phyloP scores from a whole-genome alignment of 2,113 vertebrate species.

The Cryptomyrus ogoouensis region DNA sequence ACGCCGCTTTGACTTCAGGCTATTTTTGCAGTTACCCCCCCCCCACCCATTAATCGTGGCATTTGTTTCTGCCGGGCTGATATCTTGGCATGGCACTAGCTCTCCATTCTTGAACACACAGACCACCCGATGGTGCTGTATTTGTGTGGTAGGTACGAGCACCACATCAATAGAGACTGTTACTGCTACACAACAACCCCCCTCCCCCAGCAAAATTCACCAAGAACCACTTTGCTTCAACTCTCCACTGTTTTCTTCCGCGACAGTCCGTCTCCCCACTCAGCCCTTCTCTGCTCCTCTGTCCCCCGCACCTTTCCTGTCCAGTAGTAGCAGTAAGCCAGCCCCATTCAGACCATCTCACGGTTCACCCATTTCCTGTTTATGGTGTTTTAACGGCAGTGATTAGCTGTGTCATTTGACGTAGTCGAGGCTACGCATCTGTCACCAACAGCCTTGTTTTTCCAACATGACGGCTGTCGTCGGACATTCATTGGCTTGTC shows the following conservation, averaged over 20 bases:
- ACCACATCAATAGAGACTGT: neutral
- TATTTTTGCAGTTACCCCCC: too few relatives aligned
- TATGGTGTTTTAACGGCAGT: neutral
- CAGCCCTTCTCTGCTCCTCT: too few relatives aligned
- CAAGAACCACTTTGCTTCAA: too few relatives aligned
- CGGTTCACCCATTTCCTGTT: neutral
- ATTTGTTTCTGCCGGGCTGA: neutral
- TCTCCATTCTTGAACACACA: neutral
- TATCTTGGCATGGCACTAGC: neutral
- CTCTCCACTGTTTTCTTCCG: too few relatives aligned
- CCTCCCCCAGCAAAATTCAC: too few relatives aligned
- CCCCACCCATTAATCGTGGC: neutral
- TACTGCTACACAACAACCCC: neutral
- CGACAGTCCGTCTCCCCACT: too few relatives aligned
- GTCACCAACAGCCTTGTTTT: neutral
- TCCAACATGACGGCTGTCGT: neutral
- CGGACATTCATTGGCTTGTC: neutral
- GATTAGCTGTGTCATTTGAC: neutral
- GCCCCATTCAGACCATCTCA: neutral
- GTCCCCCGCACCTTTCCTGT: neutral
- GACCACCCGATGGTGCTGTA: neutral
- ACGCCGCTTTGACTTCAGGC: neutral
- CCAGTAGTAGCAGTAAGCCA: neutral
- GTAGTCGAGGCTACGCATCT: neutral
- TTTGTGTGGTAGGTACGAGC: neutral